Evolutionary conservation across 2,113 vertebrate species (phyloP).

Genomic region (Sander vitreus): DNA sequence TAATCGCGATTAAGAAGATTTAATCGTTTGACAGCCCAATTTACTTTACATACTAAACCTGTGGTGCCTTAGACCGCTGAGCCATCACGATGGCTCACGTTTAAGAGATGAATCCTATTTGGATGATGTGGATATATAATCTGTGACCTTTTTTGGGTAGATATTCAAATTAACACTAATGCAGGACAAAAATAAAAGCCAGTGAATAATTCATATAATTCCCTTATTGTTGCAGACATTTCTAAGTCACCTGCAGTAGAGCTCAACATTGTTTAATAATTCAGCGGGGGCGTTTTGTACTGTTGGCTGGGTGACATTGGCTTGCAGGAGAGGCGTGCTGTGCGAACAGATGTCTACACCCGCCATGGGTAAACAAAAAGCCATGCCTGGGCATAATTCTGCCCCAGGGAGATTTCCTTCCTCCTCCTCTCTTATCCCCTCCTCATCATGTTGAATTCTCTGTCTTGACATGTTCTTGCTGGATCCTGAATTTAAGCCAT

Average conservation of each 20-base stretch:
- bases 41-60: background rate
- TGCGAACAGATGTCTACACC: conserved; percentile 81
- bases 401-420: conserved; percentile 57
- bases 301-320: conserved; percentile 74
- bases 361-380: conserved; percentile 72
- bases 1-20: too few species aligned
- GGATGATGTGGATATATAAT: background rate
- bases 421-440: conserved; percentile 47
- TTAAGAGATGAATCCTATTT: background rate
- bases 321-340: conserved; percentile 69
- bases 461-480: conserved; percentile 1
- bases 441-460: conserved; percentile 26
- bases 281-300: conserved; percentile 65
- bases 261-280: conserved; percentile 67
- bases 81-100: background rate
- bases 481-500: background rate
- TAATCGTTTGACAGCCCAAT: too few species aligned
- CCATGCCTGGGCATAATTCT: conserved; percentile 59
- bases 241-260: conserved; percentile 53
- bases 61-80: background rate
- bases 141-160: background rate
- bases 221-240: background rate
- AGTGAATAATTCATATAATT: conserved; percentile 1
- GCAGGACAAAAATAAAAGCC: background rate
- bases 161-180: background rate